Evolutionary conservation across 2,888 invertebrate species (phyloP).

Genomic region (Quadriops clusia): DNA sequence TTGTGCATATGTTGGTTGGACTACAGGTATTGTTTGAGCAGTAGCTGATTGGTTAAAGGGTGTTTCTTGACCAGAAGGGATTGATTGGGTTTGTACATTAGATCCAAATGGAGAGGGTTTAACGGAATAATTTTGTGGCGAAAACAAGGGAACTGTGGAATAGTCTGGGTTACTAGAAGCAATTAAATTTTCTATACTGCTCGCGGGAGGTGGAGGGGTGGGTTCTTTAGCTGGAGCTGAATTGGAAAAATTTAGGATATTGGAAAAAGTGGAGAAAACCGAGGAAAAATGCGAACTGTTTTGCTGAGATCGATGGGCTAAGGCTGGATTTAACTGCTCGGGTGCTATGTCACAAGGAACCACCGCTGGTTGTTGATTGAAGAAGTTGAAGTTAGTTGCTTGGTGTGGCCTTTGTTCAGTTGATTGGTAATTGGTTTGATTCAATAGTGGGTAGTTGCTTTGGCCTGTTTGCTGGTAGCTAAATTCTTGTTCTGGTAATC

Average conservation of each 20-base stretch:
- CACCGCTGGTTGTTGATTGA: constrained; percentile 4
- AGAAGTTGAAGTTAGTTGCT: not conserved
- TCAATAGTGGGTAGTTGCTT: too few species aligned
- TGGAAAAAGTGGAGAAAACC: constrained; percentile 51
- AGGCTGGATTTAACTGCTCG: too few species aligned
- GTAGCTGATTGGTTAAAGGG: too few species aligned
- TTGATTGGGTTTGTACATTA: too few species aligned
- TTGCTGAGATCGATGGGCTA: constrained; percentile 8
- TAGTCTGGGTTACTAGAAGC: constrained; percentile 13
- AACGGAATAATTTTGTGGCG: constrained; percentile 9
- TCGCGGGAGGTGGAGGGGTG: constrained; percentile 1
- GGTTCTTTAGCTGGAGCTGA: not conserved
- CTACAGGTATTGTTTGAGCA: too few species aligned
- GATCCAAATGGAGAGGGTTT: too few species aligned
- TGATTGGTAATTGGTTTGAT: not conserved
- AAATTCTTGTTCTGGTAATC: too few species aligned
- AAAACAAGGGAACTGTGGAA: constrained; percentile 24
- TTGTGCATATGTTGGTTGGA: too few species aligned
- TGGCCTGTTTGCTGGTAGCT: too few species aligned
- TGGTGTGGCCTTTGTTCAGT: not conserved
- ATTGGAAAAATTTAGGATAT: constrained; percentile 25
- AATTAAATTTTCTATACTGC: not conserved
- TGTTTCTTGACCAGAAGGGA: too few species aligned
- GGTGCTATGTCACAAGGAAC: too few species aligned
- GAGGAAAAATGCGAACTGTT: constrained; percentile 39